phyloP scores from a whole-genome alignment of 2,113 vertebrate genomes.

The Alces alces region DNA sequence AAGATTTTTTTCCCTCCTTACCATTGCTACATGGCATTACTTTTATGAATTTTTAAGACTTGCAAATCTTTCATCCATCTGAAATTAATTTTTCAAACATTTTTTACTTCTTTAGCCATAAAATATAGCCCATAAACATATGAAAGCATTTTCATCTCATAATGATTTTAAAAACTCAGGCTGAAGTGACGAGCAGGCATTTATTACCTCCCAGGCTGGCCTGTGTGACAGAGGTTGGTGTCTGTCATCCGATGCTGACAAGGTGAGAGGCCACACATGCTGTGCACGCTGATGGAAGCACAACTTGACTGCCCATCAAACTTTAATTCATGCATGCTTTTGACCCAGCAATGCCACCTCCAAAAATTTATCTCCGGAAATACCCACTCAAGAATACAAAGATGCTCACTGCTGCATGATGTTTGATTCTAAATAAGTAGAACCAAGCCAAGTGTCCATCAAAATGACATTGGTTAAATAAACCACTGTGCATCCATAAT shows the following conservation, averaged over 20 bases:
- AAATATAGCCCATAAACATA: neutral
- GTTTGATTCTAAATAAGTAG: neutral
- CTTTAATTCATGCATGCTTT: rapidly evolving
- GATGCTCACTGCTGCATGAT: neutral
- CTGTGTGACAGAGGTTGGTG: neutral
- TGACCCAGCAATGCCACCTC: neutral
- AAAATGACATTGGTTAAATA: neutral
- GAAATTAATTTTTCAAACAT: neutral
- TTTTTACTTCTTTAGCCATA: neutral
- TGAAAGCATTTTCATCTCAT: neutral
- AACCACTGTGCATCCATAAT: neutral
- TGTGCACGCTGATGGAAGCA: rapidly evolving
- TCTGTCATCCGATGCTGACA: rapidly evolving
- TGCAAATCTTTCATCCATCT: neutral
- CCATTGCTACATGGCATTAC: rapidly evolving
- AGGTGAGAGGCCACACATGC: neutral
- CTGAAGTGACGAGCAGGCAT: rapidly evolving
- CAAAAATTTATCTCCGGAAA: neutral
- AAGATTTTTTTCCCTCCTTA: neutral
- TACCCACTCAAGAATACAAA: neutral
- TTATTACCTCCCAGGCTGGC: rapidly evolving
- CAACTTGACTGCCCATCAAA: rapidly evolving
- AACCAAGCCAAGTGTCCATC: neutral
- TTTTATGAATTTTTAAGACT: neutral
- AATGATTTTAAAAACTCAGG: neutral